These are phyloP conservation scores for Aldabrachelys gigantea DNA, from an alignment of 2,113 vertebrate species.

Conservation along the genomic window DNA sequence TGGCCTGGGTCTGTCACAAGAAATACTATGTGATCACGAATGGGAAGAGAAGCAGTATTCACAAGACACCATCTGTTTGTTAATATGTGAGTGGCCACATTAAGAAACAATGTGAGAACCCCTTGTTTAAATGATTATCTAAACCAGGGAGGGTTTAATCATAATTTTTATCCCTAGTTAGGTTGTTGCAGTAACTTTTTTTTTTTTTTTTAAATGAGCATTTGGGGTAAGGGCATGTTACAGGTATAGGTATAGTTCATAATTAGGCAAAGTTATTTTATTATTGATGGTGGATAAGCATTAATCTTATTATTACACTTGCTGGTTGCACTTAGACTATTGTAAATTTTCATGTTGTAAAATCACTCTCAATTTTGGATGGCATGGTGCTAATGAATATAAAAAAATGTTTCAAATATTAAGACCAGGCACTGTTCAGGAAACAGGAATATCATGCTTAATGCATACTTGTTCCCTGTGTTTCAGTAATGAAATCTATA, in stretches of 20 bases:
- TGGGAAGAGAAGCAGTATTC: not conserved
- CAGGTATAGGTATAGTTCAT: not conserved
- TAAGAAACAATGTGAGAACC: not conserved
- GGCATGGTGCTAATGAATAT: not conserved
- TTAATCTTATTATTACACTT: not conserved
- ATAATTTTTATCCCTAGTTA: too few species aligned
- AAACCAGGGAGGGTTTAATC: not conserved
- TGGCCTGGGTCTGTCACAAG: too few species aligned
- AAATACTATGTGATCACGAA: not conserved
- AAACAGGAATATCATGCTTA: not conserved
- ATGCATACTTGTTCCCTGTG: not conserved
- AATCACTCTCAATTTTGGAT: not conserved
- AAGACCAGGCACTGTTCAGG: not conserved
- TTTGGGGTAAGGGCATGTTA: not conserved
- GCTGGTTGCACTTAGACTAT: not conserved
- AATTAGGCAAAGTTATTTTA: not conserved
- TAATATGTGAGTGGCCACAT: not conserved
- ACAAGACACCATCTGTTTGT: not conserved
- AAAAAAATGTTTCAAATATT: not conserved
- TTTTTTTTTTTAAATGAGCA: not conserved
- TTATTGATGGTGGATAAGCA: not conserved
- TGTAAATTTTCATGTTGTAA: not conserved
- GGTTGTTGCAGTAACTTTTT: not conserved
- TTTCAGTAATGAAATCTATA: not conserved
- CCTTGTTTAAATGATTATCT: not conserved